Percentiles rank a stretch among this genome's conserved stretches.
phyloP scores from a whole-genome alignment of 2,113 vertebrate species.

The Xiphophorus maculatus region DNA sequence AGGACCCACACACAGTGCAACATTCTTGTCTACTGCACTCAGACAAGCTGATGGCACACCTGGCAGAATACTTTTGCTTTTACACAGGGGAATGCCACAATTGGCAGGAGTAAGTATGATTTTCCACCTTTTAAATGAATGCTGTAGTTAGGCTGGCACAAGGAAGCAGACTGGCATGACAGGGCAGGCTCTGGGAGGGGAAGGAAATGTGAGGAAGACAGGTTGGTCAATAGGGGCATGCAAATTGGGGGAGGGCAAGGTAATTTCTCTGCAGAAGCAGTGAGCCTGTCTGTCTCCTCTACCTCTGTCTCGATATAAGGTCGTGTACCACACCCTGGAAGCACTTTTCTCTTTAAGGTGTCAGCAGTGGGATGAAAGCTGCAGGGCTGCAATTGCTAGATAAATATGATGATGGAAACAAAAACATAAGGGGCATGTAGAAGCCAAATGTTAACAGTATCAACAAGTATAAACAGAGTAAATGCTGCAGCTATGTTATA shows the following conservation, averaged over 20 bases:
- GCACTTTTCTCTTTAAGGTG: constrained; percentile 33
- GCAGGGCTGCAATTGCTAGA: constrained; percentile 19
- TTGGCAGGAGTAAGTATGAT: constrained; percentile 56
- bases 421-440: constrained; percentile 9
- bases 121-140: constrained; percentile 66
- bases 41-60: constrained; percentile 57
- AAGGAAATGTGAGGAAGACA: constrained; percentile 21
- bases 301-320: constrained; percentile 61
- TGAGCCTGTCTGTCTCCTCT: constrained; percentile 48
- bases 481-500: constrained; percentile 9
- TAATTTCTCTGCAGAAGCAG: constrained; percentile 13
- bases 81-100: constrained; percentile 64
- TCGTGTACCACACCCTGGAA: constrained; percentile 48
- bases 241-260: constrained; percentile 13
- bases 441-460: constrained; percentile 31
- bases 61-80: constrained; percentile 55
- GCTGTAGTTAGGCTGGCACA: constrained; percentile 61
- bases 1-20: constrained; percentile 8
- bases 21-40: constrained; percentile 47
- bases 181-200: constrained; percentile 65
- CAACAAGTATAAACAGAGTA: constrained; percentile 20
- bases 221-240: constrained; percentile 16
- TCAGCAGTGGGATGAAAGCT: constrained; percentile 37
- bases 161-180: constrained; percentile 71
- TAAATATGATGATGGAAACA: constrained; percentile 16